These are phyloP conservation scores for Tonatia bakeri DNA, from an alignment of 2,113 vertebrate genomes.

Conservation along the genomic window DNA sequence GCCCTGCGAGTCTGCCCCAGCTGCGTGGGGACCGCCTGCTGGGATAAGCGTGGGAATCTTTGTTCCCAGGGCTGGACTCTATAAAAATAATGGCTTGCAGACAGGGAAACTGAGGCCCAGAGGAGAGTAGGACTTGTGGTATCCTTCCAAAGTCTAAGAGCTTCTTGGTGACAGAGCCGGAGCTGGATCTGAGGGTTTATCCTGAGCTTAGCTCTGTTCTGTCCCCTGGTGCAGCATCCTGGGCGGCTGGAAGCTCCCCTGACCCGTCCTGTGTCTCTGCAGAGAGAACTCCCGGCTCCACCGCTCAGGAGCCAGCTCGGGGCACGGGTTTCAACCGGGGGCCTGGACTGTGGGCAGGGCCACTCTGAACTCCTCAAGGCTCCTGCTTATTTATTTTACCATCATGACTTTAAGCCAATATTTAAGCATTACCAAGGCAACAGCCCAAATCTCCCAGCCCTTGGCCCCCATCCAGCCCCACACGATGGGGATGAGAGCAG, in stretches of 20 bases:
- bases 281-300: neutral
- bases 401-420: constrained; percentile 62
- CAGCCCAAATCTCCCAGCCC: constrained; percentile 54
- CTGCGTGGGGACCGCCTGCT: neutral
- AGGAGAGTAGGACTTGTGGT: neutral
- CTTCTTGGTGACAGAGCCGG: neutral
- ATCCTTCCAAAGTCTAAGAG: neutral
- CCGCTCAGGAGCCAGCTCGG: neutral
- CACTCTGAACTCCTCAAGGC: neutral
- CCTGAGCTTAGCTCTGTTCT: neutral
- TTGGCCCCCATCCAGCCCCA: constrained; percentile 47
- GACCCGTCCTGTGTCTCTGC: fast-evolving
- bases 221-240: neutral
- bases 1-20: neutral
- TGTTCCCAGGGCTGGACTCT: neutral
- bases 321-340: neutral
- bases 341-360: neutral
- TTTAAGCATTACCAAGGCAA: constrained; percentile 71
- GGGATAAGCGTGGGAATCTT: neutral
- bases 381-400: constrained; percentile 67
- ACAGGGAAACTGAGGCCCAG: constrained; percentile 47
- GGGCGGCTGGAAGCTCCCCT: fast-evolving
- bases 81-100: neutral
- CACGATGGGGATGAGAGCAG: constrained; percentile 36
- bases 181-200: neutral